Base-by-base conservation (phyloP, 2,888 invertebrate genomes). In the Camptogramma bilineatum region DNA sequence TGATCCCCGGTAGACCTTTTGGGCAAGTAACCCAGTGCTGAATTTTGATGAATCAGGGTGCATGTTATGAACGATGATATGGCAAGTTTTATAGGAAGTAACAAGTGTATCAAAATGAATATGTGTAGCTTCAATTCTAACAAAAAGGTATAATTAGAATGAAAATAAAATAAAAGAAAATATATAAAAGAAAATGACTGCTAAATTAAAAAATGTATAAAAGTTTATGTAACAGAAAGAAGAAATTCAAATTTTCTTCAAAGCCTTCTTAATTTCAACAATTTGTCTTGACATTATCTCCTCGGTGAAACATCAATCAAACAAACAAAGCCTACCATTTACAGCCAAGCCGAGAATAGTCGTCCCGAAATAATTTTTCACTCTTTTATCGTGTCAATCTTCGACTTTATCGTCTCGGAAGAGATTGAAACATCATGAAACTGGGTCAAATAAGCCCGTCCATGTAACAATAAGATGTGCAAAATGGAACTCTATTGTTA, bases 331-430 rank as follows among this genome's bases (percentile, higher is more conserved):
- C 19, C 53, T 13, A 34, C 47, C 52, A 24, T 54, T 59, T 58
- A 64, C 51, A 63, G 21, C 50, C n/a, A 42, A 51, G 21, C 60
- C 71, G 44, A 67, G 54, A 69, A 71, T 65, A 68, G 67, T 57
- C 60, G 31, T 44, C 19, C 61, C 51, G 48, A 68, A 72, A 72
- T 66, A 72, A 66, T 66, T 66, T 66, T 68, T 70, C 68, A 70
- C 59, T 53, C 59, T 62, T 59, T 68, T 62, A 66, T 69, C 70
- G 50, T 54, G 68, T 65, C 69, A 72, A 72, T 72, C 71, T 66
- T 59, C 64, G 61, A 68, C 61, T 61, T 62, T 28, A 54, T 47
- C 46, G 57, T 64, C 63, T 65, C 47, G 54, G 60, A 64, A 65
- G 69, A 68, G 62, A 68, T 68, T 68, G 68, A 68, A 66, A 68